Percentiles rank a stretch among this genome's conserved stretches.
These are phyloP conservation scores for Steatornis caripensis DNA, from an alignment of 2,113 vertebrate species.

Conservation along the genomic window DNA sequence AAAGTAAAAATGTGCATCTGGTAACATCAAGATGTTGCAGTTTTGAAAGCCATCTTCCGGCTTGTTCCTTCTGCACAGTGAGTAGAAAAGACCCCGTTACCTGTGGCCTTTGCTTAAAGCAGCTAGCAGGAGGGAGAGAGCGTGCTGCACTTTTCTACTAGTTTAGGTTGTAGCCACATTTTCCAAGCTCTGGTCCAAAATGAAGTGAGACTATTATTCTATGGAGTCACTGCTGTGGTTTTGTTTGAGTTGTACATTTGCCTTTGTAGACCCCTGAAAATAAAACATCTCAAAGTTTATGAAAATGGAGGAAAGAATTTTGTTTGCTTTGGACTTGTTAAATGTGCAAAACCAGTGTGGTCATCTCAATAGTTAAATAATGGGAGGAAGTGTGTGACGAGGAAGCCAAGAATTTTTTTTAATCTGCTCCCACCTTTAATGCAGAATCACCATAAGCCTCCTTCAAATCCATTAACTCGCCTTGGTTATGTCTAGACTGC, in stretches of 20 bases:
- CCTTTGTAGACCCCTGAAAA: constrained; percentile 1
- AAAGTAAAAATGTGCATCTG: constrained; percentile 35
- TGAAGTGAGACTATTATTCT: neutral
- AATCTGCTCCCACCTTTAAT: neutral
- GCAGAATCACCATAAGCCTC: neutral
- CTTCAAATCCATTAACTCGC: neutral
- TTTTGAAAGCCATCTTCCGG: neutral
- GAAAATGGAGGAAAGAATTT: neutral
- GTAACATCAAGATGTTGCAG: constrained; percentile 37
- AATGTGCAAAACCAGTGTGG: constrained; percentile 6
- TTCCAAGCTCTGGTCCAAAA: constrained; percentile 14
- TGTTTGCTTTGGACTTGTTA: constrained; percentile 35
- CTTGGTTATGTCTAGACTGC: constrained; percentile 48
- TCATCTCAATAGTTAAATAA: constrained; percentile 23
- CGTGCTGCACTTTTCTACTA: neutral
- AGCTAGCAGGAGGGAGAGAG: neutral
- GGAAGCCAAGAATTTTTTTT: neutral
- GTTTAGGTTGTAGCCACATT: neutral
- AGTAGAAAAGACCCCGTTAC: neutral
- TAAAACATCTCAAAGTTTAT: neutral
- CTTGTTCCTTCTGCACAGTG: neutral
- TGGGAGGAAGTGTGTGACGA: neutral
- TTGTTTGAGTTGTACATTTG: neutral
- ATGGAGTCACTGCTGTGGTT: neutral
- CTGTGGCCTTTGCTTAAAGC: neutral